Evolutionary conservation across 2,797 vertebrate genomes (phyloP), one percentile per base, ranked within the genome.

Genomic region (Neopelma chrysocephalum): DNA sequence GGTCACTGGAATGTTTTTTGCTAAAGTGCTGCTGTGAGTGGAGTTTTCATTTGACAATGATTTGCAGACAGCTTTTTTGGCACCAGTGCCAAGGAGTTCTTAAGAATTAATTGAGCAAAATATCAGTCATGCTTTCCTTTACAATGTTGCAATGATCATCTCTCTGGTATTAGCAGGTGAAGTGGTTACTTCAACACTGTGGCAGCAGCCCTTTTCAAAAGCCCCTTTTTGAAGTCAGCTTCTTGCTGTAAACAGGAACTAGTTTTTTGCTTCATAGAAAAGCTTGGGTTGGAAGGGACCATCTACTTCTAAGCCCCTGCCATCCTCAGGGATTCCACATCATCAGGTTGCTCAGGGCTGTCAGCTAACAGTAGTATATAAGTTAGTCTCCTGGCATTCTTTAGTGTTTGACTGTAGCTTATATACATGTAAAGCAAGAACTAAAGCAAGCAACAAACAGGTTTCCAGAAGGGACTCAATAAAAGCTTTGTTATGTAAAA

Each of bases 21-120:
- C 47, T 34, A 11, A 31, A 65, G 34, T 34, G 40, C 56, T 78
- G 61, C 61, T 50, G 0, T 14, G 51, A 91, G 43, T 29, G 31
- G 43, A 15, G 11, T 12, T 89, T 56, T 66, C 68, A 22, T 25
- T 22, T 34, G 57, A 5, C 0, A 0, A 1, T 60, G 25, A 65
- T 93, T 78, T 75, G 72, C 31, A 70, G 65, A 9, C 31, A 56
- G 40, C 26, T 29, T 82, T 85, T 66, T 29, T 82, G 69, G 15
- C 51, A 64, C 31, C 10, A 12, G 0, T 68, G 32, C 32, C 48
- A 36, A 60, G 50, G 34, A 80, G 60, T 83, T 92, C 47, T 40
- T 86, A 38, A 78, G 77, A 27, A 9, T 75, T 34, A 21, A 40
- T 19, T 36, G 40, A 70, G 57, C 19, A 34, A 38, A 90, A 15